Evolutionary conservation across 2,888 invertebrate species (phyloP).

Genomic region (Alloplasta piceator): DNA sequence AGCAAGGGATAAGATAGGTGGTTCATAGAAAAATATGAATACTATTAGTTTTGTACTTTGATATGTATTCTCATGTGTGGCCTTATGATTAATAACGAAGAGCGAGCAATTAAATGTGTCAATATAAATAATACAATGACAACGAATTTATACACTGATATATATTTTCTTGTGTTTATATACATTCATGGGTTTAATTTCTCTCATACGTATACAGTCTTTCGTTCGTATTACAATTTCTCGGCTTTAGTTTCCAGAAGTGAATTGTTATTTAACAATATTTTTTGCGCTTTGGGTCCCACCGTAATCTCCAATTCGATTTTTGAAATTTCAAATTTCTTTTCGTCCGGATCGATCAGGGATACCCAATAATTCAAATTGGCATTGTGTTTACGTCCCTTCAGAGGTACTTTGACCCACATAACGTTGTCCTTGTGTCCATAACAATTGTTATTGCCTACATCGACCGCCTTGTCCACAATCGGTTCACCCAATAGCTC

Average conservation of each 20-base stretch:
- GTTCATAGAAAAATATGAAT: too few species aligned
- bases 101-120: too few species aligned
- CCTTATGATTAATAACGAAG: too few species aligned
- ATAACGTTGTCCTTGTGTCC: constrained; percentile 85
- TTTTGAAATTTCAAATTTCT: constrained; percentile 61
- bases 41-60: too few species aligned
- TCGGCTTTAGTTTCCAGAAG: background rate
- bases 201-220: too few species aligned
- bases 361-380: constrained; percentile 71
- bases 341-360: constrained; percentile 26
- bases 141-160: too few species aligned
- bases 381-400: constrained; percentile 88
- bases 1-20: too few species aligned
- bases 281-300: constrained; percentile 60
- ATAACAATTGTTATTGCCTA: constrained; percentile 83
- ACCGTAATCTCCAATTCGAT: constrained; percentile 71
- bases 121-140: too few species aligned
- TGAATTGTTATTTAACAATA: constrained; percentile 67
- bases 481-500: constrained; percentile 90
- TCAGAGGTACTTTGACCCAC: constrained; percentile 87
- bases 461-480: constrained; percentile 86
- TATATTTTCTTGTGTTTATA: too few species aligned
- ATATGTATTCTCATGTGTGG: too few species aligned
- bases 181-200: too few species aligned
- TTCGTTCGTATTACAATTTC: too few species aligned